Base-by-base conservation (phyloP, 2,888 invertebrate genomes). In the Pasiphila rectangulata region DNA sequence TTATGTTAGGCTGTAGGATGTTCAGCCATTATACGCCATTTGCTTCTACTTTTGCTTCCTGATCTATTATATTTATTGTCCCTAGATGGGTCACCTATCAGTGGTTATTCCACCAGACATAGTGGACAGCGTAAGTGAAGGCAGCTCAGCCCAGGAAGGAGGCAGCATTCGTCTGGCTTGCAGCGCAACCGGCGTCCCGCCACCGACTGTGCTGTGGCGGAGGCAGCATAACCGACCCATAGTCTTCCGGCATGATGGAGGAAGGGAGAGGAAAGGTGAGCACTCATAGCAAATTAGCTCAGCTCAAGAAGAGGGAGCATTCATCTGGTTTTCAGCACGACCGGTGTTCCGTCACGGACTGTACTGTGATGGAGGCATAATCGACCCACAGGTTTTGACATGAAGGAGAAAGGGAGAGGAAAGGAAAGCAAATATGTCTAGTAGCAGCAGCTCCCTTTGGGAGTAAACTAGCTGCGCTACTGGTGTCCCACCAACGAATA, bases 51-150 rank as follows among this genome's bases (percentile, higher is more conserved):
- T n/a, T n/a, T n/a, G n/a, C n/a, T n/a, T n/a, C 5, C 25, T 12
- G 5, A 25, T 12, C 25, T 4, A 7, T 27, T 3, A n/a, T 30
- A 5, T 32, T 10, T 17, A 46, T 46, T 24, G 53, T 50, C n/a
- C n/a, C 21, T 83, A 96, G 96, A 95, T 95, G 90, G 97, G 96
- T 52, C 92, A 93, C 70, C 90, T 97, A 69, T 94, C 95, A 74
- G 96, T 97, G 56, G 94, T 95, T 51, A 94, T 96, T 65, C 95
- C 96, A 6, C 96, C 96, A 39, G 96, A 96, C 79, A 96, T 96
- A 61, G 89, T 95, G 59, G 94, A 95, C 79, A 93, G 94, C 46
- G 93, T 94, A 59, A 71, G 93, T 19, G 94, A 94, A 65, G 92
- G 93, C 34, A 93, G 94, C 59, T 94, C 95, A 24, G 93, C 95